A percentile compares a stretch with the other conserved stretches of the same genome.
phyloP scores from a whole-genome alignment of 2,113 vertebrate species.

The Leucoraja erinaceus region DNA sequence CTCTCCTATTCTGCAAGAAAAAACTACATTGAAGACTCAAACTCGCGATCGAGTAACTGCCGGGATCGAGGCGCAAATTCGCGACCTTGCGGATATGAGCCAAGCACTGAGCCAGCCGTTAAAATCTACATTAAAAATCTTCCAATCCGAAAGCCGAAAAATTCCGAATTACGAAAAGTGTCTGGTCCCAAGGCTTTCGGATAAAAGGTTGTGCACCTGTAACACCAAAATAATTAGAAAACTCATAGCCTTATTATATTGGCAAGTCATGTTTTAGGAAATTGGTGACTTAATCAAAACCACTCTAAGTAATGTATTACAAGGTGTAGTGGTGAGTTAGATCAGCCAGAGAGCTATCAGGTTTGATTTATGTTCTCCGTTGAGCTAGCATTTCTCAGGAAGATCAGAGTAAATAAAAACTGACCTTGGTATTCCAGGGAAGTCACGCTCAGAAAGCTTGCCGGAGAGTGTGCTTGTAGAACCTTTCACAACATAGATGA shows the following conservation, averaged over 20 bases:
- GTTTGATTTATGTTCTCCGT: constrained; percentile 8
- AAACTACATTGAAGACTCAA: too few species aligned
- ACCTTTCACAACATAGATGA: not conserved
- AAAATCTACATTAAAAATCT: too few species aligned
- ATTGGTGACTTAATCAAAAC: not conserved
- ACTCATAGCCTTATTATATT: not conserved
- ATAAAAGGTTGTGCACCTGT: too few species aligned
- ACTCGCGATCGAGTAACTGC: too few species aligned
- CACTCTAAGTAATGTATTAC: not conserved
- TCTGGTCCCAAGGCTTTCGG: too few species aligned
- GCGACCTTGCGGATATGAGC: too few species aligned
- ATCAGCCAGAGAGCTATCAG: not conserved
- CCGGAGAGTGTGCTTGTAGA: not conserved
- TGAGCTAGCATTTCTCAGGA: not conserved
- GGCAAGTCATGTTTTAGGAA: not conserved
- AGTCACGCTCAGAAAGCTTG: not conserved
- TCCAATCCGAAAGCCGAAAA: too few species aligned
- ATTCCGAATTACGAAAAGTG: too few species aligned
- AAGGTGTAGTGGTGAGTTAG: not conserved
- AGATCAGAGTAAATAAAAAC: not conserved
- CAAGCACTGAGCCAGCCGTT: too few species aligned
- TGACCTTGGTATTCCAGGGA: not conserved
- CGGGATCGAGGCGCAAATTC: too few species aligned
- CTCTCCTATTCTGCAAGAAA: too few species aligned
- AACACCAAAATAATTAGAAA: not conserved